Conservation (phyloP, 2,797 vertebrate genomes). For the Semaprochilodus insignis region DNA sequence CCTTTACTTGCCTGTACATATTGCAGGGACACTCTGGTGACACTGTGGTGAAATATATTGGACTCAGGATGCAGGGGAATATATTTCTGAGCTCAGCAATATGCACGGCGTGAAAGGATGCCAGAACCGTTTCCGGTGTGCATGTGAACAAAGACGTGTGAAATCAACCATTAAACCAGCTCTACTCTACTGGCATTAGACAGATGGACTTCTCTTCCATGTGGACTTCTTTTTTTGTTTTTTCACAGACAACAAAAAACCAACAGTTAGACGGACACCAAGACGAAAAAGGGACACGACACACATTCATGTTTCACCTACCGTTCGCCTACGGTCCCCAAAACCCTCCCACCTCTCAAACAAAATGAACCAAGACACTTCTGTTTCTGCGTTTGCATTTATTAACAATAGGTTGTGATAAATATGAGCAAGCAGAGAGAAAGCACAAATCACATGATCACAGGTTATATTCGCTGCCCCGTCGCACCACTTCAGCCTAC, state of each 20-base stretch:
- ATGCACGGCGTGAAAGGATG: slow-evolving; percentile 69
- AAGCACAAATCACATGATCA: slow-evolving; percentile 94
- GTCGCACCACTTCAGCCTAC: slow-evolving; percentile 80
- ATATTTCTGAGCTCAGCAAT: slow-evolving; percentile 73
- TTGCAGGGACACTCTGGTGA: slow-evolving; percentile 57
- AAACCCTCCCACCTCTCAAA: slow-evolving; percentile 53
- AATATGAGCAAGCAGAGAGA: slow-evolving; percentile 93
- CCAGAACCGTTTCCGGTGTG: slow-evolving; percentile 72
- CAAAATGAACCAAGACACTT: slow-evolving; percentile 78
- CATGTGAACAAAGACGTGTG: slow-evolving; percentile 26
- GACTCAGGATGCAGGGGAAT: slow-evolving; percentile 62
- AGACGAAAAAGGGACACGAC: slow-evolving; percentile 18
- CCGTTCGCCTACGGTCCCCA: slow-evolving; percentile 53
- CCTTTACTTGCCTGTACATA: slow-evolving; percentile 67
- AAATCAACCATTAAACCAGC: not conserved
- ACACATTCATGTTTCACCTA: slow-evolving; percentile 63
- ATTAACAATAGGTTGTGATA: slow-evolving; percentile 87
- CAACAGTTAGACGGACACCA: slow-evolving; percentile 61
- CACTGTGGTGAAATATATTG: slow-evolving; percentile 72
- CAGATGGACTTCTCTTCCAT: slow-evolving; percentile 80
- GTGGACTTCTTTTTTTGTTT: slow-evolving; percentile 71
- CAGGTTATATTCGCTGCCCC: slow-evolving; percentile 81
- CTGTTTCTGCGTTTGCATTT: slow-evolving; percentile 88
- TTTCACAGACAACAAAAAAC: slow-evolving; percentile 62
- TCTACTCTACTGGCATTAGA: not conserved